A percentile compares a stretch with the other conserved stretches of the same genome.
phyloP scores from a whole-genome alignment of 2,113 vertebrate genomes.

The Vidua macroura region DNA sequence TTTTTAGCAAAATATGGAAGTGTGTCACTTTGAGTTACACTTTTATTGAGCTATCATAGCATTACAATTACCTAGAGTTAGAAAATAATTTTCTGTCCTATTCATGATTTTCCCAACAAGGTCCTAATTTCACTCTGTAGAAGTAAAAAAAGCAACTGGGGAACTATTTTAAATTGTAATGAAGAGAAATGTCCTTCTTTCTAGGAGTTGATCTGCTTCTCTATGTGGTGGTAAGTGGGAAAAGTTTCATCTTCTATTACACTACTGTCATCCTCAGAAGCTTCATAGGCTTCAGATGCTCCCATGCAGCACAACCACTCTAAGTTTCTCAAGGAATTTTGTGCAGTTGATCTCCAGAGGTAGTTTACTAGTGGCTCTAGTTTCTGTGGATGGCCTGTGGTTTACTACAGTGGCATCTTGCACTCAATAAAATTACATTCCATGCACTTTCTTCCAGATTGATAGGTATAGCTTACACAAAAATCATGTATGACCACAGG shows the following conservation, averaged over 20 bases:
- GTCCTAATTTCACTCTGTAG: slow-evolving; percentile 5
- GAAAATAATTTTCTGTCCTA: slow-evolving; percentile 20
- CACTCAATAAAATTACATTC: not conserved
- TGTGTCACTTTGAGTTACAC: not conserved
- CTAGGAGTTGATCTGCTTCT: not conserved
- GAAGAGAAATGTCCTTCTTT: not conserved
- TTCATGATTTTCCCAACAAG: slow-evolving; percentile 14
- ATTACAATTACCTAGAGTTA: not conserved
- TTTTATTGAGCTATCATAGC: slow-evolving; percentile 4
- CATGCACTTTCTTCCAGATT: not conserved
- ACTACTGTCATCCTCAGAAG: not conserved
- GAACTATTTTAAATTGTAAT: slow-evolving; percentile 26
- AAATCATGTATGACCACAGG: not conserved
- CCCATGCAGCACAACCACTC: not conserved
- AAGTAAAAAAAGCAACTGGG: slow-evolving; percentile 5
- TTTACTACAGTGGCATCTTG: not conserved
- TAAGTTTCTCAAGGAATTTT: not conserved
- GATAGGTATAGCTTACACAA: not conserved
- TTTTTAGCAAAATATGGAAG: not conserved
- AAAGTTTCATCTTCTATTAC: not conserved
- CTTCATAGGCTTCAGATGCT: not conserved
- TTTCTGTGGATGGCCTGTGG: not conserved
- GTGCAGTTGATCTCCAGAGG: not conserved
- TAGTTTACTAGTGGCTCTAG: not conserved
- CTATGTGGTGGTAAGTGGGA: not conserved